Base-by-base conservation (phyloP, 2,113 vertebrate genomes). In the Strix uralensis region DNA sequence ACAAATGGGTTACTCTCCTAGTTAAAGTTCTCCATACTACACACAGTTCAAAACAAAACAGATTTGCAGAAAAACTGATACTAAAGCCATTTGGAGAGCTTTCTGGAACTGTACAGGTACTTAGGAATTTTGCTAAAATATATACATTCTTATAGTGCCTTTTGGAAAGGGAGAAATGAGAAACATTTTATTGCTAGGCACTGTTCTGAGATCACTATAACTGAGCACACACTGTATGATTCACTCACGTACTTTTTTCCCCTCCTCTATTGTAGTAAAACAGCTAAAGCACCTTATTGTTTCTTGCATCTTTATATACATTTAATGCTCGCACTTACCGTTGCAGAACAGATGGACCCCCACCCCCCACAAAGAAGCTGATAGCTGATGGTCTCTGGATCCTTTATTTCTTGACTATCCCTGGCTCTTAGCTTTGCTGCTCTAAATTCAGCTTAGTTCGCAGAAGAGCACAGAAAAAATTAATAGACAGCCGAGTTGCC, bases 321-420 rank as follows among this genome's bases (percentile, higher is more conserved):
- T 16, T 59, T 21, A 85, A 62, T 5, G 63, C 77, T 32, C 91
- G 72, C 95, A 98, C 98, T 98, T 96, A 98, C 98, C 98, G 10
- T 58, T 9, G 84, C 3, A 5, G 77, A 67, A 77, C 58, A 85
- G 79, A 80, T 16, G 66, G 34, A 79, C 81, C 17, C 89, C 47
- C 51, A 84, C 79, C 71, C 57, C 85, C 81, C 40, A 5, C 51
- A 42, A 34, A 49, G 51, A 49, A 57, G 86, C 61, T 59, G 93
- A 79, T 51, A 78, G 85, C 49, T 81, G 89, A 62, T n/a, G 78
- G 42, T 69, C 70, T 49, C 36, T 6, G 61, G 21, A 40, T 79
- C 92, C 70, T 79, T 81, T 78, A 36, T 69, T 52, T 47, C 94
- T 72, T 27, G 63, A 59, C 61, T 86, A n/a, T 42, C 44, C 34